Conservation (phyloP, 2,113 vertebrate species). For the Alosa alosa region DNA sequence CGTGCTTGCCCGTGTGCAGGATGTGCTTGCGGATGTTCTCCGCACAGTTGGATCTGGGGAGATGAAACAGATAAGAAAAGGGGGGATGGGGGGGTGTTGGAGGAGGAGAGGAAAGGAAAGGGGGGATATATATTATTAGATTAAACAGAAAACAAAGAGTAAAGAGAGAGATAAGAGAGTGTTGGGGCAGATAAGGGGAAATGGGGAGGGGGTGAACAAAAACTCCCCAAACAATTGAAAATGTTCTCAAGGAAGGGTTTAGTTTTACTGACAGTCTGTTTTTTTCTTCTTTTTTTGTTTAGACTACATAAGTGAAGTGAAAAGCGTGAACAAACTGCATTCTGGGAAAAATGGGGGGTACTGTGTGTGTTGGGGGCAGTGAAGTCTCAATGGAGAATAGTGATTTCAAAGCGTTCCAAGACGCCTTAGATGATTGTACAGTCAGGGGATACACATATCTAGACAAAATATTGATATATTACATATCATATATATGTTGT, state of each 20-base stretch:
- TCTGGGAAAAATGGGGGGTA: conserved; percentile 28
- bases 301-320: conserved; percentile 22
- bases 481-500: too few relatives aligned
- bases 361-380: neutral
- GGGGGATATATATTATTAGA: conserved; percentile 25
- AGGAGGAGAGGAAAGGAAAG: conserved; percentile 28
- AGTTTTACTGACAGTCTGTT: conserved; percentile 40
- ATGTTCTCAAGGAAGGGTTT: conserved; percentile 44
- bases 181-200: conserved; percentile 22
- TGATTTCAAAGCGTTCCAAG: neutral
- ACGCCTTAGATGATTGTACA: neutral
- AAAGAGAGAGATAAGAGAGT: conserved; percentile 33
- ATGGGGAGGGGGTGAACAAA: conserved; percentile 21
- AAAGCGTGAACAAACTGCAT: conserved; percentile 10
- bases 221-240: conserved; percentile 38
- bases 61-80: conserved; percentile 30
- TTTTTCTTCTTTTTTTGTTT: conserved; percentile 26
- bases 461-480: too few relatives aligned
- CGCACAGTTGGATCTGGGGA: conserved; percentile 92
- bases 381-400: neutral
- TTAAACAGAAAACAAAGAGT: conserved; percentile 31
- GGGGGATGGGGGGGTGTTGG: neutral
- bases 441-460: too few relatives aligned
- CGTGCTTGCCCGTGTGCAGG: conserved; percentile 94
- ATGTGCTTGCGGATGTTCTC: conserved; percentile 99